phyloP scores from a whole-genome alignment of 1,140 invertebrate genomes.

The Rhyzopertha dominica region DNA sequence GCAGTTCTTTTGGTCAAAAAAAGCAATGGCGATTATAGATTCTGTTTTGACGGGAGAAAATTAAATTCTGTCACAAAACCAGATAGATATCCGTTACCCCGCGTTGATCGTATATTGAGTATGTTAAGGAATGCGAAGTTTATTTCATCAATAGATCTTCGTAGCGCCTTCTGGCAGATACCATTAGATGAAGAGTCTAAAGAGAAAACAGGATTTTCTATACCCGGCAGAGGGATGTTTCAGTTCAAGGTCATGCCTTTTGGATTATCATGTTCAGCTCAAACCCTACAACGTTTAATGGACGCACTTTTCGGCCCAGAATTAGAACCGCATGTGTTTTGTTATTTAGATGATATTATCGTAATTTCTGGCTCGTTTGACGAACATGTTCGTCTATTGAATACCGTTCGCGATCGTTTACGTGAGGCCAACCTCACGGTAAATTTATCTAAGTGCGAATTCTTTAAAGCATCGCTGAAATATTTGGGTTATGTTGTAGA shows the following conservation, averaged over 20 bases:
- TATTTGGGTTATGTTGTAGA: conserved; percentile 42
- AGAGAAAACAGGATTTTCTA: conserved; percentile 43
- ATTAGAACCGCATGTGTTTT: conserved; percentile 31
- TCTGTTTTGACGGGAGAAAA: conserved; percentile 41
- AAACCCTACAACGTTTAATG: conserved; percentile 43
- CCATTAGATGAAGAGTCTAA: conserved; percentile 21
- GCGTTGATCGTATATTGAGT: conserved; percentile 32
- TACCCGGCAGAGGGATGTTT: conserved; percentile 38
- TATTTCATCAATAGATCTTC: conserved; percentile 39
- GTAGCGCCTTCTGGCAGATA: conserved; percentile 41
- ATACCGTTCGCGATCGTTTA: conserved; percentile 21
- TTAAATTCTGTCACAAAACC: conserved; percentile 40
- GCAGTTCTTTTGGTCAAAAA: conserved; percentile 26
- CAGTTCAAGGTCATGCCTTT: conserved; percentile 42
- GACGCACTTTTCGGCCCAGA: conserved; percentile 39
- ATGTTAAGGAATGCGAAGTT: conserved; percentile 31
- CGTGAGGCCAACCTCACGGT: conserved; percentile 25
- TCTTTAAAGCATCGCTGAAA: conserved; percentile 32
- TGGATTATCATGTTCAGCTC: conserved; percentile 40
- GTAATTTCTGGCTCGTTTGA: conserved; percentile 38
- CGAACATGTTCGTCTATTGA: conserved; percentile 33
- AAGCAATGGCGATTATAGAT: conserved; percentile 23
- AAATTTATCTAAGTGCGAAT: conserved; percentile 38
- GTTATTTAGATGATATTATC: conserved; percentile 41
- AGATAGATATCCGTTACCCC: conserved; percentile 35